Base-by-base conservation (phyloP, 2,888 invertebrate genomes). In the Incurvaria masculella region DNA sequence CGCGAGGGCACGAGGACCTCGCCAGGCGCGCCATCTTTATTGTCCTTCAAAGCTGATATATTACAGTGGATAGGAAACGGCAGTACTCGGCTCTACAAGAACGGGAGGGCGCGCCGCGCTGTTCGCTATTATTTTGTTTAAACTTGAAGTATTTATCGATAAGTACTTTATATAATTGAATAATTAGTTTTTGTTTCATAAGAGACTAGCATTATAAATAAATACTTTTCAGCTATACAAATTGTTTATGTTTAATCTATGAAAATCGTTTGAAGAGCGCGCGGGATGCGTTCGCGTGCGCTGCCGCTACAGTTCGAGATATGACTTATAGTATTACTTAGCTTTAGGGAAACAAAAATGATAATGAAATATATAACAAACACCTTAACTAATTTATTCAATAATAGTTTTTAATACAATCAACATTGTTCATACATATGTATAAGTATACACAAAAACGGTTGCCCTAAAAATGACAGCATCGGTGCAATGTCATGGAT, bases 171-270 rank as follows among this genome's bases (percentile, higher is more conserved):
- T 69, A 75, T 78, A 76, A 78, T 76, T 76, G 75, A 76, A 76
- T 78, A 74, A 73, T 78, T 78, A 78, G 75, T 78, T 75, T 66
- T 74, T 72, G 72, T 73, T 76, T 76, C 74, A 75, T 75, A 76
- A 76, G 75, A 78, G 73, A 76, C 78, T 78, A 78, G 78, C 76
- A 75, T 75, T 76, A 78, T 74, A 76, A 78, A 78, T 75, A 72
- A 78, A 78, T 75, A 76, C 69, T 71, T 42, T 72, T 75, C 76
- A 75, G 76, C 76, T 78, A 78, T 76, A 76, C 75, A 74, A 73
- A n/a, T 23, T 43, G 17, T n/a, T 33, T 33, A 14, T 33, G 14
- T 33, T 33, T 23, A 23, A 23, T 33, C 33, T 33, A 33, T 33
- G 8, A 4, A 33, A 33, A 33, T 33, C 33, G 14, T 33, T 33